Evolutionary conservation across 2,113 vertebrate species (phyloP).

Genomic region (Peucedramus taeniatus): DNA sequence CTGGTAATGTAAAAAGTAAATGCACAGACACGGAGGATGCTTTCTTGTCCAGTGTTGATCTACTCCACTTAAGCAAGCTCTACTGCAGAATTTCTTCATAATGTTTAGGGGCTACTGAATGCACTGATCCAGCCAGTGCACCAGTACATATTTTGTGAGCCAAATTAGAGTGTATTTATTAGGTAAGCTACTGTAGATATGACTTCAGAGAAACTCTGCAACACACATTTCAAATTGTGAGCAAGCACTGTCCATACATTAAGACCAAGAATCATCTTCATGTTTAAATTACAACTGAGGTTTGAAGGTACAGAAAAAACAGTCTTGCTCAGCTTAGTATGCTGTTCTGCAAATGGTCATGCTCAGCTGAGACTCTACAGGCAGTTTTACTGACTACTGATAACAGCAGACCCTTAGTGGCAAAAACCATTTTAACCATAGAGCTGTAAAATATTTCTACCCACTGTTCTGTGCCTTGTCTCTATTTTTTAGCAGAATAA

Average conservation of each 20-base stretch:
- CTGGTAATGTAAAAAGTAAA: not conserved
- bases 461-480: not conserved
- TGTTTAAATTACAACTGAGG: not conserved
- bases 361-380: not conserved
- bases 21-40: not conserved
- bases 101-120: not conserved
- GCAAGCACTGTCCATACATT: not conserved
- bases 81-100: not conserved
- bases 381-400: not conserved
- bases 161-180: not conserved
- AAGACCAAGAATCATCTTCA: not conserved
- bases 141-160: not conserved
- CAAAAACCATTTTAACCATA: not conserved
- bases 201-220: not conserved
- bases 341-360: not conserved
- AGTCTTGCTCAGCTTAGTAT: not conserved
- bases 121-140: not conserved
- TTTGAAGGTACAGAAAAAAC: not conserved
- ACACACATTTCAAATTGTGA: not conserved
- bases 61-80: not conserved
- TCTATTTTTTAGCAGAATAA: not conserved
- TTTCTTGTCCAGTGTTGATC: not conserved
- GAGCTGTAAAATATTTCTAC: not conserved
- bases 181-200: not conserved
- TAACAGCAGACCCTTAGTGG: not conserved